Evolutionary conservation across 2,113 vertebrate genomes (phyloP), one percentile per base, ranked within the genome.

Genomic region (Pristiophorus japonicus): DNA sequence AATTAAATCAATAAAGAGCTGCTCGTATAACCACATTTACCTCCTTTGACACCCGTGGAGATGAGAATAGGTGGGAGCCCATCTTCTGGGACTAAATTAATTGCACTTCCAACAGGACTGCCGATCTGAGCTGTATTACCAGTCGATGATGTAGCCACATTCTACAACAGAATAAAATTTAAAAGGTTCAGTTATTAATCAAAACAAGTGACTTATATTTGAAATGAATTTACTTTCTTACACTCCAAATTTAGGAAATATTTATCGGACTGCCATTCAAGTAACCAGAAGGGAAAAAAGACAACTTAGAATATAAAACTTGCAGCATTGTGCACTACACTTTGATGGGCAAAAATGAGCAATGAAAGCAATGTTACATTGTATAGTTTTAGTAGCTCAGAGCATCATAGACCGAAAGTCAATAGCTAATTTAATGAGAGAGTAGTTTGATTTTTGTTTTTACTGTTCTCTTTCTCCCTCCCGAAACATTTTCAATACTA

Each of bases 31-130:
- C 2, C 88, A 42, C 34, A 96, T 97, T 97, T 96, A 99, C 99
- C 99, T 99, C 99, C 99, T 99, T 99, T 99, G 96, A 99, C 98
- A 96, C 99, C 99, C 27, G 99, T 99, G 97, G 99, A 99, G 97
- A 99, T 99, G 96, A 99, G 99, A 97, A 99, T 99, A 96, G 99
- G 99, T 98, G 99, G 99, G 97, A 99, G 99, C 42, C 99, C 99
- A 96, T 99, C 98, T 97, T 99, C 98, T 96, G 99, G 99, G 97
- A 99, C 99, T 95, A 99, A 98, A 95, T 99, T 99, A 98, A 99
- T 97, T 95, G 99, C 98, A 96, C 98, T 99, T 97, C 99, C 99
- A 97, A 99, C 98, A 75, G 99, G 98, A 97, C 98, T 99, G 97
- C 98, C 98, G 96, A 98, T 98, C 94, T 98, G 98, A 97, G 98